Conservation (phyloP, 2,888 invertebrate species). For the Caenorhabditis panamensis region DNA sequence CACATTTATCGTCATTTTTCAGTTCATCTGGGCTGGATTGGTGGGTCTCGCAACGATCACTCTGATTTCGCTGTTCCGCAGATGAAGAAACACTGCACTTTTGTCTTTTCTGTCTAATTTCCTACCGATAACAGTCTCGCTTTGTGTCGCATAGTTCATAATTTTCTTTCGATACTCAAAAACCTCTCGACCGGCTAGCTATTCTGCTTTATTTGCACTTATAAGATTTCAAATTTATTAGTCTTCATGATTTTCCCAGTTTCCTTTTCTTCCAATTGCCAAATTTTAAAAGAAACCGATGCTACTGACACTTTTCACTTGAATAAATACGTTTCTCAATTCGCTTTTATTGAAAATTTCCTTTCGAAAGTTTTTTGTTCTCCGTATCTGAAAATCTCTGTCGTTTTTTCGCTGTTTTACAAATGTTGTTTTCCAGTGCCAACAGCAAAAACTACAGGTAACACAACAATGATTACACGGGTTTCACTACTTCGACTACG, state of each 20-base stretch:
- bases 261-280: background rate
- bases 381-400: background rate
- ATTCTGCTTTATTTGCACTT: constrained; percentile 7
- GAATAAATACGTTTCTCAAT: background rate
- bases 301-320: background rate
- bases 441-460: constrained; percentile 25
- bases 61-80: constrained; percentile 31
- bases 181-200: constrained; percentile 12
- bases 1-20: constrained; percentile 33
- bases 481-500: constrained; percentile 47
- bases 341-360: background rate
- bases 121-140: constrained; percentile 2
- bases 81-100: background rate
- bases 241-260: background rate
- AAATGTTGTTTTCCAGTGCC: constrained; percentile 11
- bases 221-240: background rate
- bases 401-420: background rate
- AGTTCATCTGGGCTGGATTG: constrained; percentile 50
- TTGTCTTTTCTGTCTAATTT: background rate
- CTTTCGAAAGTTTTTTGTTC: background rate
- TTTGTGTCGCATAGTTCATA: constrained; percentile 12
- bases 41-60: constrained; percentile 41
- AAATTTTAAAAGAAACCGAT: background rate
- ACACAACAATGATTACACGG: constrained; percentile 41
- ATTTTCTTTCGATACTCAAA: constrained; percentile 18